phyloP scores from a whole-genome alignment of 1,140 invertebrate species.

The silkworm (Bombyx mori) region DNA sequence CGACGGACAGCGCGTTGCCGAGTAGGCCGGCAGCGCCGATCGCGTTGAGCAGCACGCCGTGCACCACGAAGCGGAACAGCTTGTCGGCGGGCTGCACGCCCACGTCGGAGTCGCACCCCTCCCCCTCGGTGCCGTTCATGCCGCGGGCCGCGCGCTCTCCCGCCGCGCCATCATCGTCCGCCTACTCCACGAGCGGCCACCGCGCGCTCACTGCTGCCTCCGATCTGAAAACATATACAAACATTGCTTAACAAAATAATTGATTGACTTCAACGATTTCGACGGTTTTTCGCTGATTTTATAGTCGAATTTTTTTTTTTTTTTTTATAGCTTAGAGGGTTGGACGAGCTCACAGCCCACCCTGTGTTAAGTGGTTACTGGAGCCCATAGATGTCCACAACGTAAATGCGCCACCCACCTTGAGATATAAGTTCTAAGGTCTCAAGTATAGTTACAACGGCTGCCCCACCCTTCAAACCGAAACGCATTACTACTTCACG shows the following conservation, averaged over 20 bases:
- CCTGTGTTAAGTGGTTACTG: too few species aligned
- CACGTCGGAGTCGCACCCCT: conserved; percentile 60
- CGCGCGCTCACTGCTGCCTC: conserved; percentile 16
- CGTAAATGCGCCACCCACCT: too few species aligned
- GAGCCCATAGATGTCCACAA: too few species aligned
- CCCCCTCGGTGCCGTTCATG: conserved; percentile 12
- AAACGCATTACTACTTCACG: too few species aligned
- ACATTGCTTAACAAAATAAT: background rate
- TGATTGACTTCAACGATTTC: too few species aligned
- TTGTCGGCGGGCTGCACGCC: conserved; percentile 59
- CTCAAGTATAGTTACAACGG: too few species aligned
- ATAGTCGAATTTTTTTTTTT: too few species aligned
- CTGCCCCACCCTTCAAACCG: too few species aligned
- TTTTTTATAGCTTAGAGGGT: too few species aligned
- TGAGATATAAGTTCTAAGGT: too few species aligned
- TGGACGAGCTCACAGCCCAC: too few species aligned
- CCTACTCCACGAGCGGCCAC: conserved; percentile 7
- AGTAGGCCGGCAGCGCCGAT: conserved; percentile 89
- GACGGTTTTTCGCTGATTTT: too few species aligned
- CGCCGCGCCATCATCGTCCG: conserved; percentile 2
- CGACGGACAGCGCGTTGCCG: conserved; percentile 91
- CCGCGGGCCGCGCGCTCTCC: background rate
- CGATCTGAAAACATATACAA: conserved; percentile 6
- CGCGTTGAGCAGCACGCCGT: conserved; percentile 86
- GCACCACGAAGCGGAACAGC: conserved; percentile 85